Conservation (phyloP, 2,888 invertebrate genomes). For the Copidosoma aretas region DNA sequence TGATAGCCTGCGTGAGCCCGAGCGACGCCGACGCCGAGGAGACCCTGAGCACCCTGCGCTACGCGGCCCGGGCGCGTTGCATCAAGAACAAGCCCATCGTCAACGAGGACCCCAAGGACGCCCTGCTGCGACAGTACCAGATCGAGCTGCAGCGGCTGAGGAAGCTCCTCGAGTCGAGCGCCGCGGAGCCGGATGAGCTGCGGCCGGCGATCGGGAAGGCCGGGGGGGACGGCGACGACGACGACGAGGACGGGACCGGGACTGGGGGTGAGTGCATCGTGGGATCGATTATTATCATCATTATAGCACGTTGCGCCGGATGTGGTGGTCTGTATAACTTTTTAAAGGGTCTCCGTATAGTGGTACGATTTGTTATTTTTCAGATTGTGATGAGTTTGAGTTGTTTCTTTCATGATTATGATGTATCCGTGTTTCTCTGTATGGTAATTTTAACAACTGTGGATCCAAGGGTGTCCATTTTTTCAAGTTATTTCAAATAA, state of each 20-base stretch:
- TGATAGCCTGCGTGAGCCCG: constrained; percentile 86
- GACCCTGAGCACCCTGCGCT: constrained; percentile 80
- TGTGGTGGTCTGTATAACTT: too few species aligned
- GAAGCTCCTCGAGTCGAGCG: constrained; percentile 63
- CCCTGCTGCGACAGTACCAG: constrained; percentile 83
- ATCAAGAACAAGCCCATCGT: constrained; percentile 85
- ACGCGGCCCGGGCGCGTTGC: constrained; percentile 86
- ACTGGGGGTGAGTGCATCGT: neutral
- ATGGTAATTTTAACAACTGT: too few species aligned
- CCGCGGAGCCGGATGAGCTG: neutral
- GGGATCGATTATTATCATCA: too few species aligned
- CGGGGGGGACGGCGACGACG: neutral
- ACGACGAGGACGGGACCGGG: neutral
- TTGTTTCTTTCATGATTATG: too few species aligned
- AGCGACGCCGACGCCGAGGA: constrained; percentile 85
- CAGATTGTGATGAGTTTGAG: too few species aligned
- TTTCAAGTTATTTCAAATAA: too few species aligned
- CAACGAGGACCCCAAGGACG: constrained; percentile 91
- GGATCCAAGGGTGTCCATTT: too few species aligned
- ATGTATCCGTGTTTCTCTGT: too few species aligned
- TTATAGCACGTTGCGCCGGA: too few species aligned
- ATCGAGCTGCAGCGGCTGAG: constrained; percentile 80
- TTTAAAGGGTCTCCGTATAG: too few species aligned
- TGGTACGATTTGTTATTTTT: too few species aligned
- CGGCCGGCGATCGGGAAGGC: too few species aligned